These are phyloP conservation scores for Biston stratarius DNA, from an alignment of 2,888 invertebrate genomes.

Conservation along the genomic window DNA sequence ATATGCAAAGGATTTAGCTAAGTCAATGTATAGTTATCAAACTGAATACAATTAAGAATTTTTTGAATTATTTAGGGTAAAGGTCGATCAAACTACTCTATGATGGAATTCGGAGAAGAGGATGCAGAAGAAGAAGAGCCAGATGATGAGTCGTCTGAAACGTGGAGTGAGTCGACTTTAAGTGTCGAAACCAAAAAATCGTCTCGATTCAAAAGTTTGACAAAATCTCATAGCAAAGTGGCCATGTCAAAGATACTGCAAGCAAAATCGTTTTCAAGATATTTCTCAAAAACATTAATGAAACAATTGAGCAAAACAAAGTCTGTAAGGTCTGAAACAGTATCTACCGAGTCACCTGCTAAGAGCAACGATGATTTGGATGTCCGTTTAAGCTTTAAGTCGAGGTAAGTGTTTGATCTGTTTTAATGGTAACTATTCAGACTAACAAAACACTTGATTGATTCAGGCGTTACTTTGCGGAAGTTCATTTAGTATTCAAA, in stretches of 20 bases:
- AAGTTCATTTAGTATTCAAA: no score
- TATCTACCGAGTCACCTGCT: conserved; percentile 43
- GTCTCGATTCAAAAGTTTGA: conserved; percentile 50
- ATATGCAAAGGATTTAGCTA: no score
- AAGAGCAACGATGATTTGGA: conserved; percentile 62
- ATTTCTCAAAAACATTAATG: conserved; percentile 54
- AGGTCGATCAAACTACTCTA: conserved; percentile 40
- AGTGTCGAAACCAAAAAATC: conserved; percentile 45
- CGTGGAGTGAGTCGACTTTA: conserved; percentile 59
- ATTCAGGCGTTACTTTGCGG: no score
- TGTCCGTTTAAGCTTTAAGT: conserved; percentile 53
- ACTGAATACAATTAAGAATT: no score
- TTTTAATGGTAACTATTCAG: not conserved
- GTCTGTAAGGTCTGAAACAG: conserved; percentile 38
- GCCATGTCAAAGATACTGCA: conserved; percentile 41
- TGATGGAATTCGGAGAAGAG: conserved; percentile 54
- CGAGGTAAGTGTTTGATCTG: conserved; percentile 35
- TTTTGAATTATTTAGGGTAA: no score
- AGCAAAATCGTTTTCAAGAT: conserved; percentile 59
- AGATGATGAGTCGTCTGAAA: conserved; percentile 61
- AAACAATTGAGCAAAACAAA: conserved; percentile 48
- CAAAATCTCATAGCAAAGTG: conserved; percentile 42
- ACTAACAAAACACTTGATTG: not conserved
- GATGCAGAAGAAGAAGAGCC: conserved; percentile 50
- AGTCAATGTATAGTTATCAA: no score